Conservation (phyloP, 1,140 invertebrate genomes). For the Drosophila kikkawai region DNA sequence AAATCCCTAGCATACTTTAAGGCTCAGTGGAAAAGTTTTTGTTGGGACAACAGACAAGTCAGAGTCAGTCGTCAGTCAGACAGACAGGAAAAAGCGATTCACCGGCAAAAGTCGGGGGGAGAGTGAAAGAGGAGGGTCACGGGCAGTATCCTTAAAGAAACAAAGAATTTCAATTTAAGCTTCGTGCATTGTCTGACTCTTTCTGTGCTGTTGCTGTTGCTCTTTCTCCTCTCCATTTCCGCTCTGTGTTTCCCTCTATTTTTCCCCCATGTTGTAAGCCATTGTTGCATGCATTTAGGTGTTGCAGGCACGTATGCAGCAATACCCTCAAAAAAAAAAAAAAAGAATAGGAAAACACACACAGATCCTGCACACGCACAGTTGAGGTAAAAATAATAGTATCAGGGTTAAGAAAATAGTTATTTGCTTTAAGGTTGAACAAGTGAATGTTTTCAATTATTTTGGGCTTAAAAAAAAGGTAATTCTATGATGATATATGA, state of each 20-base stretch:
- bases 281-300: constrained; percentile 76
- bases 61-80: constrained; percentile 20
- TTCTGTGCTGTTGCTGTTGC: background rate
- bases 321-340: constrained; percentile 16
- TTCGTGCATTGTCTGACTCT: constrained; percentile 41
- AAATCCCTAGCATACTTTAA: constrained; percentile 70
- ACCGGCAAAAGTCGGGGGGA: background rate
- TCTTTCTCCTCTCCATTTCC: constrained; percentile 7
- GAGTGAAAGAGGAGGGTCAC: constrained; percentile 4
- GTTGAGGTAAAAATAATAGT: background rate
- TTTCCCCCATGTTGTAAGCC: constrained; percentile 33
- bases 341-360: background rate
- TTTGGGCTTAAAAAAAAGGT: background rate
- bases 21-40: constrained; percentile 44
- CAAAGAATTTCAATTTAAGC: constrained; percentile 80
- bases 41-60: constrained; percentile 28
- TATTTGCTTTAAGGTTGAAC: background rate
- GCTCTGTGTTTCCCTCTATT: constrained; percentile 6
- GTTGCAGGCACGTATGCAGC: constrained; percentile 72
- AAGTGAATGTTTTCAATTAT: background rate
- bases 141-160: constrained; percentile 59
- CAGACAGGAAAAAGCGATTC: constrained; percentile 8
- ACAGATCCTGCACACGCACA: constrained; percentile 22
- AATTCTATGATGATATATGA: background rate
- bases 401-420: background rate